Percentiles rank a stretch among this genome's conserved stretches.
Evolutionary conservation across 2,888 invertebrate genomes (phyloP).

Genomic region (Blastobasis lacticolella): DNA sequence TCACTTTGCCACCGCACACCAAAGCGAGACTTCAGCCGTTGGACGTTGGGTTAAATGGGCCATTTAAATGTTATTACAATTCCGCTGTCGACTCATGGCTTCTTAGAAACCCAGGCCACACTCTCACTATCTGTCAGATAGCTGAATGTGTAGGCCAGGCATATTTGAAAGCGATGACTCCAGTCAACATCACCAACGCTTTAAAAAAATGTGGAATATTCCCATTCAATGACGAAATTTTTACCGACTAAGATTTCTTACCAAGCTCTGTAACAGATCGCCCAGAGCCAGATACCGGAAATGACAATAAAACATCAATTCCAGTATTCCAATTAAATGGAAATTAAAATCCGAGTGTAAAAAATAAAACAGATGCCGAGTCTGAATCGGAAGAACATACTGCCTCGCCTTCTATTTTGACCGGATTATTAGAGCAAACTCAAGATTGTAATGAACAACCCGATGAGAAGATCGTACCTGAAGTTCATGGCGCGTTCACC

Average conservation of each 20-base stretch:
- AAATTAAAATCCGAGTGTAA: not conserved
- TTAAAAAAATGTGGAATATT: conserved; percentile 16
- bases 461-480: not conserved
- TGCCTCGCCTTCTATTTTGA: not conserved
- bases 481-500: not conserved
- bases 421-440: not conserved
- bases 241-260: conserved; percentile 23
- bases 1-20: conserved; percentile 13
- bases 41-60: conserved; percentile 27
- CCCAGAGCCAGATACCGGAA: not conserved
- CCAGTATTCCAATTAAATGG: not conserved
- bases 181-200: conserved; percentile 29
- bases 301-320: not conserved
- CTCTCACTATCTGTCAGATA: not conserved
- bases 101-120: conserved; percentile 29
- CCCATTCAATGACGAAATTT: conserved; percentile 22
- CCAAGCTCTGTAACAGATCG: conserved; percentile 17
- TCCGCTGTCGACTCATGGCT: conserved; percentile 27
- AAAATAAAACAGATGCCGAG: not conserved
- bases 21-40: conserved; percentile 30
- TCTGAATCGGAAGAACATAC: not conserved
- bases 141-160: conserved; percentile 12
- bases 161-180: conserved; percentile 20
- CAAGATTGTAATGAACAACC: not conserved
- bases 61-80: conserved; percentile 30